phyloP scores from a whole-genome alignment of 2,113 vertebrate species.

The Cercocebus atys region DNA sequence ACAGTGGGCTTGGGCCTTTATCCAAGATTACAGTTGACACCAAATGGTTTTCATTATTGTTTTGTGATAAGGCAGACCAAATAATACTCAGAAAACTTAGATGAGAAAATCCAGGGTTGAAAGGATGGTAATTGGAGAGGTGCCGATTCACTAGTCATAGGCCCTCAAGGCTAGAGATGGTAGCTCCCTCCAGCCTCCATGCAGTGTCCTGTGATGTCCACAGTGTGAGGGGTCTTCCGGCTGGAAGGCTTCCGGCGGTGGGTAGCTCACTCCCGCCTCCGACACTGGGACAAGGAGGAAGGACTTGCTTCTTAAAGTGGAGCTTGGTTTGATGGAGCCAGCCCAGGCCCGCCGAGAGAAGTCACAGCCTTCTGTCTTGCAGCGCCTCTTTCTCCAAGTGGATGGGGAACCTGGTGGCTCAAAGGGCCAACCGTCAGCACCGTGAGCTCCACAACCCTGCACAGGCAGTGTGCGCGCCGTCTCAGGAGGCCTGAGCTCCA shows the following conservation, averaged over 20 bases:
- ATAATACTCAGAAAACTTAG: background rate
- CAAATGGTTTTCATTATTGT: constrained; percentile 20
- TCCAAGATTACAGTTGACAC: background rate
- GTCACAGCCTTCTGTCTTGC: background rate
- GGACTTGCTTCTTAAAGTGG: background rate
- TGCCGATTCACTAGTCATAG: background rate
- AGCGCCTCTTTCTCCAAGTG: background rate
- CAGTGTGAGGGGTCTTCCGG: background rate
- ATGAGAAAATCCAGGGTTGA: background rate
- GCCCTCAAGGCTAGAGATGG: background rate
- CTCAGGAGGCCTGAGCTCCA: background rate
- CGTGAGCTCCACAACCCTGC: background rate
- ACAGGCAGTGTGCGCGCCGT: rapidly evolving
- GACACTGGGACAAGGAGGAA: background rate
- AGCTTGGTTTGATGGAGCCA: background rate
- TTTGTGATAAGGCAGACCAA: constrained; percentile 37
- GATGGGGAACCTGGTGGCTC: background rate
- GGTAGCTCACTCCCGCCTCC: background rate
- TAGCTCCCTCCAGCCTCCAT: rapidly evolving
- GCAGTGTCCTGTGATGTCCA: rapidly evolving
- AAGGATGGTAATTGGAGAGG: background rate
- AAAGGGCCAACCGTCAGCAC: background rate
- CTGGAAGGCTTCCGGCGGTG: background rate
- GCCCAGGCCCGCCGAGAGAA: background rate
- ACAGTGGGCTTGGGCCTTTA: background rate